Base-by-base conservation (phyloP, 2,888 invertebrate species). In the Margaritifera margaritifera region DNA sequence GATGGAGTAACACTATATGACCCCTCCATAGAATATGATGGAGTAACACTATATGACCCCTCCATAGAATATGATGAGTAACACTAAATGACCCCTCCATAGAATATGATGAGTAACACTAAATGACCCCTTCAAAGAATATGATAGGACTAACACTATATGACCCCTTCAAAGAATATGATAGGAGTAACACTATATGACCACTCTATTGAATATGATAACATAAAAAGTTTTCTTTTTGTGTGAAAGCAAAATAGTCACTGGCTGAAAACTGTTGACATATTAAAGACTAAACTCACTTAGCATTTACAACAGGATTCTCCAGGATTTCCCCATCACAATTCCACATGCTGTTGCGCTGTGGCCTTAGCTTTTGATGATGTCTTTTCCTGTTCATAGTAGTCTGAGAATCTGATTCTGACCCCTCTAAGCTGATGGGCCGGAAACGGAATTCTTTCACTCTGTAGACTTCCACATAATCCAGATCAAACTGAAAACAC, bases 271-370 rank as follows among this genome's bases (percentile, higher is more conserved):
- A 64, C 56, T 64, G 57, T 50, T 64, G 31, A 57, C 64, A 50
- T 64, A 50, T 57, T 56, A 56, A 62, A 62, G 27, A 50, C 55
- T 51, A 50, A 56, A 64, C 78, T 67, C 73, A 88, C 88, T 77
- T 85, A 88, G 94, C 93, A 78, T 92, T 92, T 64, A 94, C 91
- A 85, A 93, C 92, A 55, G 93, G 91, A 83, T 93, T 92, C 68
- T 91, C 91, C 68, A 94, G 91, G 53, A 94, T 91, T 89, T 95
- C 95, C 22, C 95, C 95, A 90, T 95, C 95, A 90, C 95, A 95
- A 87, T 95, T 95, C 95, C 95, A 95, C 55, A 93, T 92, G 82
- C 94, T 94, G 67, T 79, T 83, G 27, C 69, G 31, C 31, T 4
- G 2, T 54, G 31, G 24, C 31, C 50, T 62, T 59, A n/a, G 42